phyloP scores from a whole-genome alignment of 2,888 invertebrate genomes.

The Anoplius nigerrimus region DNA sequence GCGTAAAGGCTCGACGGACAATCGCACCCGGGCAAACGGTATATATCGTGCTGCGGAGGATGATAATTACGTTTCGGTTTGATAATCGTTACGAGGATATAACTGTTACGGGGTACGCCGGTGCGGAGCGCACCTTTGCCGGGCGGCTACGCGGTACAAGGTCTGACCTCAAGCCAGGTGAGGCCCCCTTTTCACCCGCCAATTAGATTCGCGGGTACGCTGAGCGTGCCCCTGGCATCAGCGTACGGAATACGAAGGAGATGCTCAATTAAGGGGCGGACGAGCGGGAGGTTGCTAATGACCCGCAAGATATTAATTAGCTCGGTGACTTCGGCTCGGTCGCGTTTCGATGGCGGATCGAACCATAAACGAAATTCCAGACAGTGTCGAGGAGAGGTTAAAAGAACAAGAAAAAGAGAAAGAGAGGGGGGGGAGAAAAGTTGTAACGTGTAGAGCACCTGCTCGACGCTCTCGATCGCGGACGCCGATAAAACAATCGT shows the following conservation, averaged over 20 bases:
- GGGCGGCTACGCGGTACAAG: constrained; percentile 15
- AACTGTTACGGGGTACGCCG: constrained; percentile 8
- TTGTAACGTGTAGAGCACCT: constrained; percentile 37
- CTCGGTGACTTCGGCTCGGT: constrained; percentile 37
- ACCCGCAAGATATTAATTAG: constrained; percentile 63
- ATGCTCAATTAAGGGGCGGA: constrained; percentile 57
- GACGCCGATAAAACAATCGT: background rate
- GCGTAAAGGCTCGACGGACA: background rate
- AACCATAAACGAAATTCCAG: constrained; percentile 43
- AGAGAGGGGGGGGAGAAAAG: background rate
- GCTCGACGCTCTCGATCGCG: constrained; percentile 25
- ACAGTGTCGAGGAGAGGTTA: no score
- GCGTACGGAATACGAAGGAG: constrained; percentile 33
- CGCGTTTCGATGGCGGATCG: constrained; percentile 39
- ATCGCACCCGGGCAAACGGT: background rate
- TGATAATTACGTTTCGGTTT: constrained; percentile 6
- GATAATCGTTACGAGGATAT: background rate
- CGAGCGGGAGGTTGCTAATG: constrained; percentile 59
- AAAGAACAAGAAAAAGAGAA: no score
- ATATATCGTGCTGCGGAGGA: background rate
- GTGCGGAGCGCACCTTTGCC: constrained; percentile 11
- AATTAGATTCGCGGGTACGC: constrained; percentile 44
- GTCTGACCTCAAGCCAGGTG: constrained; percentile 16
- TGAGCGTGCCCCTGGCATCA: constrained; percentile 8
- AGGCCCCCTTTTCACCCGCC: constrained; percentile 35